phyloP scores from a whole-genome alignment of 2,113 vertebrate species.

The Brachionichthys hirsutus region DNA sequence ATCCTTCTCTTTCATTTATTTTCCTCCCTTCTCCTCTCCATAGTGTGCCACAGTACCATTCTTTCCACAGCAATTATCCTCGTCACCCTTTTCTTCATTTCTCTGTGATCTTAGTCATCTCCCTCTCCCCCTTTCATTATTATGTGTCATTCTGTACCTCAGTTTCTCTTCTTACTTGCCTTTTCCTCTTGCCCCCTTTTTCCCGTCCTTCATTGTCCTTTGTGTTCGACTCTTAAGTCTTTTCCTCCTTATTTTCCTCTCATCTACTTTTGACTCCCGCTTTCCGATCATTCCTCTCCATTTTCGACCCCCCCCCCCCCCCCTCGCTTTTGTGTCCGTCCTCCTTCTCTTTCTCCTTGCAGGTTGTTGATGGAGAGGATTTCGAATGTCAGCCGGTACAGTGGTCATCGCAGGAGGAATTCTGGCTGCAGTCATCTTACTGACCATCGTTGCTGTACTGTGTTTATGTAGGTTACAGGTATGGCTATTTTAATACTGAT shows the following conservation, averaged over 20 bases:
- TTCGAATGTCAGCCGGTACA: slow-evolving; percentile 99
- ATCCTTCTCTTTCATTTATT: background rate
- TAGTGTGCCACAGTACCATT: no score
- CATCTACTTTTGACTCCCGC: fast-evolving
- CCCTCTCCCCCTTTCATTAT: no score
- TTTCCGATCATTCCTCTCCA: background rate
- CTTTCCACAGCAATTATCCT: no score
- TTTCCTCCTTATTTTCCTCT: background rate
- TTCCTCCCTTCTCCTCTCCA: no score
- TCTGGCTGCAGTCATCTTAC: slow-evolving; percentile 93
- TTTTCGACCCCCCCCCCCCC: background rate
- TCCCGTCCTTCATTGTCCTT: no score
- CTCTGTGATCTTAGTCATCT: no score
- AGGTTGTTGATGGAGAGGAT: slow-evolving; percentile 91
- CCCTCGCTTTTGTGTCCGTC: background rate
- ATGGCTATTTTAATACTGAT: slow-evolving; percentile 52
- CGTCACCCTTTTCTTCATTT: no score
- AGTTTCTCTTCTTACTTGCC: background rate
- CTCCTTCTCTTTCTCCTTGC: slow-evolving; percentile 13
- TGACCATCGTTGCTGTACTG: slow-evolving; percentile 94
- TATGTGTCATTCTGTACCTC: no score
- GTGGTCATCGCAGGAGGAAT: slow-evolving; percentile 99
- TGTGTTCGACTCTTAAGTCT: no score
- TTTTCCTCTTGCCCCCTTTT: background rate
- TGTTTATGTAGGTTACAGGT: slow-evolving; percentile 86